phyloP scores from a whole-genome alignment of 2,113 vertebrate genomes.

The Climacteris rufus region DNA sequence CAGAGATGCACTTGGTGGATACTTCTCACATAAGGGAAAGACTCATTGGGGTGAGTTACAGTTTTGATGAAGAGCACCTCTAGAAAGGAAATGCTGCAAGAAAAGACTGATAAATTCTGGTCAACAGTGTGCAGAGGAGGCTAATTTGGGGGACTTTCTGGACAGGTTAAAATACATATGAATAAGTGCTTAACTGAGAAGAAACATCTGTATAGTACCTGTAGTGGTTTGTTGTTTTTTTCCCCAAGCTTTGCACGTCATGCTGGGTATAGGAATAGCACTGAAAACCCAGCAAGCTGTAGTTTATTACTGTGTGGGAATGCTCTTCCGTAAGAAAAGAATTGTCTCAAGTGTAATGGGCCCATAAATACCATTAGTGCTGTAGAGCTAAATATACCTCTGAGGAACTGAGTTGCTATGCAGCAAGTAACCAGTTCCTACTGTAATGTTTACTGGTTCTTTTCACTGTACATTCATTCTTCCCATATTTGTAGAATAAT shows the following conservation, averaged over 20 bases:
- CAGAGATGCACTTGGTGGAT: not conserved
- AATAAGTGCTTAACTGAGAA: not conserved
- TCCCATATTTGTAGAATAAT: not conserved
- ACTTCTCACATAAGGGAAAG: not conserved
- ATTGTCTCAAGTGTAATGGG: not conserved
- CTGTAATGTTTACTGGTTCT: not conserved
- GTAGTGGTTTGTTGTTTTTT: not conserved
- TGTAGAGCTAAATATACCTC: not conserved
- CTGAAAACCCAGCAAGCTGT: not conserved
- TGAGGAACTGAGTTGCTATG: not conserved
- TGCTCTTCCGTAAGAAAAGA: not conserved
- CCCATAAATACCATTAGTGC: not conserved
- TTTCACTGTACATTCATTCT: not conserved
- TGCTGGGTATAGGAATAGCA: not conserved
- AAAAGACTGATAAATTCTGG: not conserved
- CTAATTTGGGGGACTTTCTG: not conserved
- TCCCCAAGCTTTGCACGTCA: not conserved
- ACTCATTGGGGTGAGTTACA: fast-evolving
- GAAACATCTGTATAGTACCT: not conserved
- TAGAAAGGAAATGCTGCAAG: not conserved
- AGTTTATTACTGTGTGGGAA: not conserved
- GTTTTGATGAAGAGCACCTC: not conserved
- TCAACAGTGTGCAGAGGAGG: not conserved
- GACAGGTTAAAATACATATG: not conserved
- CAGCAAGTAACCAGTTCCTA: not conserved